Base-by-base conservation (phyloP, 2,888 invertebrate species). In the Galerucella calmariensis region DNA sequence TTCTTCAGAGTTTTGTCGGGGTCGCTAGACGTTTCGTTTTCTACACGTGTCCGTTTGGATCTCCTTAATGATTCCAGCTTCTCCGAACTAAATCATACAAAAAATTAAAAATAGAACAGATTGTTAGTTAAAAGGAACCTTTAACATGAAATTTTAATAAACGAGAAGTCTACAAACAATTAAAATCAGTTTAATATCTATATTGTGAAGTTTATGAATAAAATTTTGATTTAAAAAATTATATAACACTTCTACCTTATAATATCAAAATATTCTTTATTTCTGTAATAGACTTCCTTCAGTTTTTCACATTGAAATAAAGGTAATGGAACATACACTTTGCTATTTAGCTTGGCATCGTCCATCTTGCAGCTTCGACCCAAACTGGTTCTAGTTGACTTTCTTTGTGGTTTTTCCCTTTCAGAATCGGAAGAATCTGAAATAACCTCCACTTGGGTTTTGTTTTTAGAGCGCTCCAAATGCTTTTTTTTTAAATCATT, bases 251-350 rank as follows among this genome's bases (percentile, higher is more conserved):
- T 65, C 63, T 77, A 82, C 82, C 80, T 81, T 72, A 80, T 80
- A 53, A 80, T 75, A 77, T 83, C 80, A 63, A 79, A 77, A 27
- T 81, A 72, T 68, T 84, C 81, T 51, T 82, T 79, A 70, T 82
- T 81, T 69, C 78, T 80, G 62, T 81, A 73, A 80, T 84, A 85
- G 72, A 81, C 74, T n/a, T 81, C 80, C 69, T 83, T 84, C 74
- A 86, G 73, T 74, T 83, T 80, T 66, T 84, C 82, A 74, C 83
- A 81, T 41, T 81, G 79, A 59, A 84, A 78, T 75, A 79, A 80
- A 41, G 83, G 82, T 73, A 86, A 77, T 20, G 80, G 79, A 46
- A 86, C 81, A 70, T 80, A 82, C 69, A 83, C 80, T 76, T 82
- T 73, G 6, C 69, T 75, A 44, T 77, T 77, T 58, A 85, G 82